Evolutionary conservation across 2,888 invertebrate species (phyloP), one percentile per base, ranked within the genome.

Genomic region (Leptinotarsa peninsularis): DNA sequence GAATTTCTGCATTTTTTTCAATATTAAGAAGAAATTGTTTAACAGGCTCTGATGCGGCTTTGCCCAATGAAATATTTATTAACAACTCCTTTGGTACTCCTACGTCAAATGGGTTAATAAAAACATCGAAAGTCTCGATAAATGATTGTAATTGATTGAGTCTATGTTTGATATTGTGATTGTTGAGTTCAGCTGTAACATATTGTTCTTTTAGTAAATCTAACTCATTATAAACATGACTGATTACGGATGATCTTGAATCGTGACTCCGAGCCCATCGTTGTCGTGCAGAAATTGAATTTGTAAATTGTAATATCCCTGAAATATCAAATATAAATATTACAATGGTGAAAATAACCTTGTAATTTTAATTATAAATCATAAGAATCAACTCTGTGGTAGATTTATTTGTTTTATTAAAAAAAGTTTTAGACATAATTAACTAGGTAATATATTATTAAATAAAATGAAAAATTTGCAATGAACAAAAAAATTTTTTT

Each of bases 201-300:
- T n/a, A n/a, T n/a, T n/a, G n/a, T n/a, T n/a, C n/a, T n/a, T n/a
- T n/a, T n/a, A n/a, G n/a, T n/a, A n/a, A n/a, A n/a, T n/a, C n/a
- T n/a, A n/a, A n/a, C n/a, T n/a, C n/a, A n/a, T n/a, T n/a, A n/a
- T n/a, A n/a, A n/a, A n/a, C n/a, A n/a, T n/a, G n/a, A 49, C 49
- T 49, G 15, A 49, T 49, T 49, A 49, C 76, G 23, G 23, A 23
- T 66, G 82, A 67, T 71, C 80, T 69, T 7, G 81, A 50, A 63
- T 74, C 79, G 73, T 83, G 82, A 63, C 72, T 82, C 58, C 72
- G 58, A 87, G 71, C 68, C 83, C 81, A 85, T 60, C 84, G 74
- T 80, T 23, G 23, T 23, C 23, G 23, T 23, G 23, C 23, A 23
- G 23, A 23, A 23, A 23, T 23, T 23, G 23, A 23, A 23, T 23